phyloP scores from a whole-genome alignment of 2,888 invertebrate genomes.

The Plebejus melissa region DNA sequence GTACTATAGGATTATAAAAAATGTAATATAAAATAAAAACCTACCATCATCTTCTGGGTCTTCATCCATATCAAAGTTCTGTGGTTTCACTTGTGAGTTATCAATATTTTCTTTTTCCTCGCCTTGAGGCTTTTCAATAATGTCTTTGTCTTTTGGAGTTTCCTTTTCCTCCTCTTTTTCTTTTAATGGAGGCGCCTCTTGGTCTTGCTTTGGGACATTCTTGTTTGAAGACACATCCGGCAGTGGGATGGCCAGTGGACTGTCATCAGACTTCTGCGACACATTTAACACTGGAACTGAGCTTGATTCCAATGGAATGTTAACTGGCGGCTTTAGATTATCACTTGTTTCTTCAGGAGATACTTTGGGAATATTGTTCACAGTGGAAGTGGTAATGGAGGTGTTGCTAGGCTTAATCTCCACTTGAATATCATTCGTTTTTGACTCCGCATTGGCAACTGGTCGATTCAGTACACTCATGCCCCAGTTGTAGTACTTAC shows the following conservation, averaged over 20 bases:
- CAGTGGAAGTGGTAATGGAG: not conserved
- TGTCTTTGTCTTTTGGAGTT: slow-evolving; percentile 21
- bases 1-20: too few species aligned
- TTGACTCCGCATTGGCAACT: slow-evolving; percentile 32
- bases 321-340: not conserved
- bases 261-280: not conserved
- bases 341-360: not conserved
- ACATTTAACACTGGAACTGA: not conserved
- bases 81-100: slow-evolving; percentile 39
- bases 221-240: slow-evolving; percentile 9
- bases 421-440: slow-evolving; percentile 25
- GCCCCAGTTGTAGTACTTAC: slow-evolving; percentile 67
- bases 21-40: too few species aligned
- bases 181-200: slow-evolving; percentile 35
- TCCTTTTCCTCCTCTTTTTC: slow-evolving; percentile 36
- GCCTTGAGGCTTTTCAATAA: slow-evolving; percentile 31
- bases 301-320: not conserved
- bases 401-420: slow-evolving; percentile 16
- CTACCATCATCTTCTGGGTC: slow-evolving; percentile 41
- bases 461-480: slow-evolving; percentile 42
- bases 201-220: slow-evolving; percentile 21
- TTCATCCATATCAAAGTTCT: slow-evolving; percentile 32
- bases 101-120: slow-evolving; percentile 42
- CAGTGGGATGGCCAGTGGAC: not conserved
- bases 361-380: not conserved